These are phyloP conservation scores for Rutilus rutilus DNA, from an alignment of 2,113 vertebrate genomes.

Conservation along the genomic window DNA sequence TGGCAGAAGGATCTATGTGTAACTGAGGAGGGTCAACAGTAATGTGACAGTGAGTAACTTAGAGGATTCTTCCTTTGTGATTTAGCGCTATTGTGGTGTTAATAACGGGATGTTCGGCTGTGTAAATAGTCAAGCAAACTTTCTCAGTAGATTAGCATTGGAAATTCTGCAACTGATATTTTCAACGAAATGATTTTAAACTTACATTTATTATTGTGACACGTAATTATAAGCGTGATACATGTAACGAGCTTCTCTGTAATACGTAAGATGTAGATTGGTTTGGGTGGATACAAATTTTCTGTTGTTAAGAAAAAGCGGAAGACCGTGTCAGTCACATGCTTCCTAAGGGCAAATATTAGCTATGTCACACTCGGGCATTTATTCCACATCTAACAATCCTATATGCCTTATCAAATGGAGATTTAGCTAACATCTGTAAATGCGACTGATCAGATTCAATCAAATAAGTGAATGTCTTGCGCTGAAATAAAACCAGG, in stretches of 20 bases:
- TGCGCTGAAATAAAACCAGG: neutral
- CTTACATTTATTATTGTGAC: neutral
- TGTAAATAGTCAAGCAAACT: neutral
- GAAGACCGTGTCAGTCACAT: conserved; percentile 25
- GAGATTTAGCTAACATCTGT: neutral
- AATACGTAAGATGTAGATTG: no score
- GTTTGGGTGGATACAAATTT: neutral
- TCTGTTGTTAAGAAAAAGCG: conserved; percentile 6
- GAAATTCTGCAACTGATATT: neutral
- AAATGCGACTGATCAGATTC: neutral
- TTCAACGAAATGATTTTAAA: neutral
- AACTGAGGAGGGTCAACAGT: conserved; percentile 5
- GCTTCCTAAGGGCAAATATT: neutral
- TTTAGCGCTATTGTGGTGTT: conserved; percentile 7
- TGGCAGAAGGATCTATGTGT: neutral
- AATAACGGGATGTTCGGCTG: conserved; percentile 19
- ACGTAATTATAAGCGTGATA: neutral
- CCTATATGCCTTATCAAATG: neutral
- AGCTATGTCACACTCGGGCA: neutral
- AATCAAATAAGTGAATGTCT: neutral
- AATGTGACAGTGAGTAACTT: conserved; percentile 35
- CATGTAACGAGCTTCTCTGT: neutral
- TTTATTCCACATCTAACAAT: neutral
- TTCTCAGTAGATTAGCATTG: neutral
- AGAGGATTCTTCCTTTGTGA: neutral